phyloP scores from a whole-genome alignment of 1,140 invertebrate genomes.

The Drosophila virilis region DNA sequence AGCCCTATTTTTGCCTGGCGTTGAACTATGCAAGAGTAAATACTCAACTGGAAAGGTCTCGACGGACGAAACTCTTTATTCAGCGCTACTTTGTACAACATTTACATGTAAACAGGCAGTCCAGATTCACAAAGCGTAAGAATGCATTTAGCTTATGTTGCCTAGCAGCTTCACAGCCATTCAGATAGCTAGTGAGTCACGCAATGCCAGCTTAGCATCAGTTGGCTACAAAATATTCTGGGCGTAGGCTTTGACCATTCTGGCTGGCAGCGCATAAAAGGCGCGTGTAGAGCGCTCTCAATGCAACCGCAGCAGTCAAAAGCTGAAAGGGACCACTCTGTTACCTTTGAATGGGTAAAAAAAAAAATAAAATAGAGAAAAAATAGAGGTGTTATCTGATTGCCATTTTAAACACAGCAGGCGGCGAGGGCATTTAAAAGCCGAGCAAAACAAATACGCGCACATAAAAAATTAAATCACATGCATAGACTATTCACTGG shows the following conservation, averaged over 20 bases:
- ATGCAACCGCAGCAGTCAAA: constrained; percentile 40
- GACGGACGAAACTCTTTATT: constrained; percentile 63
- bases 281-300: constrained; percentile 64
- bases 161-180: constrained; percentile 26
- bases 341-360: constrained; percentile 52
- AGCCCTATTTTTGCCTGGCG: background rate
- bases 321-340: constrained; percentile 15
- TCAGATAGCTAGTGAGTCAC: constrained; percentile 46
- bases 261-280: constrained; percentile 42
- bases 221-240: constrained; percentile 12
- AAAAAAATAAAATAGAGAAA: background rate
- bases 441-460: constrained; percentile 60
- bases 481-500: constrained; percentile 46
- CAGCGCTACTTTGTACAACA: constrained; percentile 64
- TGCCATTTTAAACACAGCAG: constrained; percentile 76
- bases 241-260: background rate
- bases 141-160: constrained; percentile 70
- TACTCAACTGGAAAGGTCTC: constrained; percentile 50
- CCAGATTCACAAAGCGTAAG: constrained; percentile 71
- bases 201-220: constrained; percentile 62
- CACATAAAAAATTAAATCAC: constrained; percentile 49
- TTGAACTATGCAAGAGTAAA: constrained; percentile 10
- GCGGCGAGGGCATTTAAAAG: constrained; percentile 54
- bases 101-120: constrained; percentile 64
- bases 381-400: constrained; percentile 75